Evolutionary conservation across 2,113 vertebrate species (phyloP).

Genomic region (Maccullochella peelii): DNA sequence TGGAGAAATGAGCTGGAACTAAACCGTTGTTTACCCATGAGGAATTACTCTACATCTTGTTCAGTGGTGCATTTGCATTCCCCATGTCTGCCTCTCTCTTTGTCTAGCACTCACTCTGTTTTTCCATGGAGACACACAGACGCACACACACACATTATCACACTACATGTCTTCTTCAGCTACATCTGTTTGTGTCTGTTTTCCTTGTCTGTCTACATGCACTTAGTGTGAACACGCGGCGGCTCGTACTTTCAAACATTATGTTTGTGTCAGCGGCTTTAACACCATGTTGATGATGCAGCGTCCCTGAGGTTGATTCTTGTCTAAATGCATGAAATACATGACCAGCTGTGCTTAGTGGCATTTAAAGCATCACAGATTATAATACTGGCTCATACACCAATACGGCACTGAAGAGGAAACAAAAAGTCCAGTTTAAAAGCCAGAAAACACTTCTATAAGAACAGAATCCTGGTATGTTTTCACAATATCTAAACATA

Average conservation of each 20-base stretch:
- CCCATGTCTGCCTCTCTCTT: slow-evolving; percentile 9
- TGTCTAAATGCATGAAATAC: neutral
- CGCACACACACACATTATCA: neutral
- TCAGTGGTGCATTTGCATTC: slow-evolving; percentile 33
- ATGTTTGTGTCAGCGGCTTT: slow-evolving; percentile 23
- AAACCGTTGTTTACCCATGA: slow-evolving; percentile 57
- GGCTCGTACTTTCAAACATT: neutral
- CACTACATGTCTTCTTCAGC: neutral
- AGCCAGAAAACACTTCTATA: neutral
- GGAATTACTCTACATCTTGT: slow-evolving; percentile 49
- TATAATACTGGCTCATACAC: neutral
- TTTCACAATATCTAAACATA: neutral
- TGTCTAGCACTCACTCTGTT: neutral
- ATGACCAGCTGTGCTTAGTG: neutral
- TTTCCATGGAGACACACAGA: slow-evolving; percentile 14
- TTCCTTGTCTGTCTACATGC: neutral
- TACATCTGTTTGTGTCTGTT: slow-evolving; percentile 22
- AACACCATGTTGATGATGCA: slow-evolving; percentile 7
- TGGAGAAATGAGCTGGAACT: slow-evolving; percentile 60
- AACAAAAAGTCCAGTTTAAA: neutral
- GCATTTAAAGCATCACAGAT: neutral
- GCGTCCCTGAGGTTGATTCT: neutral
- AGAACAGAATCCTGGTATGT: neutral
- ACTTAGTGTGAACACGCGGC: neutral
- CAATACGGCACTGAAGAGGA: neutral